Base-by-base conservation (phyloP, 2,113 vertebrate genomes). In the Apodemus speciosus region DNA sequence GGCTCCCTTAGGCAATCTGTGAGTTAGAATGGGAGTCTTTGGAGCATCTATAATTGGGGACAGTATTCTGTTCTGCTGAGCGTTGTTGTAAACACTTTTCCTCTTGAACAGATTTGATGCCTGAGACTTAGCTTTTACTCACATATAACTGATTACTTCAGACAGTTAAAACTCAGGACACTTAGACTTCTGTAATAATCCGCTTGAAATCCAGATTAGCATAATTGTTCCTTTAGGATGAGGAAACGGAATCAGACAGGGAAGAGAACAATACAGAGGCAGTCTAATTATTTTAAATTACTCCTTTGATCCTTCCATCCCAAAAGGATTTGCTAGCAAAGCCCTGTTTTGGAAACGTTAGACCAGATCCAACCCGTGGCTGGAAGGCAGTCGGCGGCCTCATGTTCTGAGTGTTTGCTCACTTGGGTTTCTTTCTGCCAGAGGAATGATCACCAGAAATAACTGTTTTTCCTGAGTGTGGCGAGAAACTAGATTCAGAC, bases 401-500 rank as follows among this genome's bases (percentile, higher is more conserved):
- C 72, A 77, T 69, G 77, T 58, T 88, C 88, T 73, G 95, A 66
- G 43, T 86, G 77, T 69, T 91, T 56, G 73, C 66, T 93, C 85
- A 85, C 66, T 68, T 92, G 66, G 25, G 11, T 77, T 95, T 93
- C 68, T 88, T 84, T 89, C 79, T 62, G 5, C 83, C 91, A 93
- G 72, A 94, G 16, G 73, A 94, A 25, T 69, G 62, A 58, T 96
- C 94, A 83, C 72, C 88, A 96, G 94, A 95, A 96, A 81, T 56
- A 53, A 0, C 80, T 76, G 58, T 90, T 95, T 93, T 93, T 94
- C 73, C 93, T 92, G 58, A 93, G 35, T 75, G 23, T 93, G 85
- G 15, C 56, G 90, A 84, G n/a, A 77, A 96, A 94, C 84, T 93
- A 88, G 95, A 95, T 88, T 95, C 56, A 94, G 77, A 93, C 56